Evolutionary conservation across 2,797 vertebrate species (phyloP).

Genomic region (Poliocrania exsul): DNA sequence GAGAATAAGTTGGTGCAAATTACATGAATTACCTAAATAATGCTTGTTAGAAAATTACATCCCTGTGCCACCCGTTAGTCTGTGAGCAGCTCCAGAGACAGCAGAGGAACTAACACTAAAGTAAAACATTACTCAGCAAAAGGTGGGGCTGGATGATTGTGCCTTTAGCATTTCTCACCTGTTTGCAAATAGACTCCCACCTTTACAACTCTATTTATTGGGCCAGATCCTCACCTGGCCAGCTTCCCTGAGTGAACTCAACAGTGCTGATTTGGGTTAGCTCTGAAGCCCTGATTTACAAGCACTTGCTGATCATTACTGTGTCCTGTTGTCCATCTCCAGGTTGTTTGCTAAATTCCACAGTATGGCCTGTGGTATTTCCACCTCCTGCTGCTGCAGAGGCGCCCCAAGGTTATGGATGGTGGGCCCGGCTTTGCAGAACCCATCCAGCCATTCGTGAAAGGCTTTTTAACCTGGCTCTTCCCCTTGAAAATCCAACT

Average conservation of each 20-base stretch:
- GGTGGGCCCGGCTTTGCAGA: background rate
- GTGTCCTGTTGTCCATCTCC: background rate
- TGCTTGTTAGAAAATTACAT: background rate
- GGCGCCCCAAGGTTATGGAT: background rate
- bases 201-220: background rate
- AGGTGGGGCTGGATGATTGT: background rate
- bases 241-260: background rate
- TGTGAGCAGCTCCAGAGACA: background rate
- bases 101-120: background rate
- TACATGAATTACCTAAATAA: constrained; percentile 18
- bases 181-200: background rate
- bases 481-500: background rate
- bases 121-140: constrained; percentile 7
- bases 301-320: background rate
- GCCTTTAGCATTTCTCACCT: background rate
- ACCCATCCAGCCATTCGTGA: background rate
- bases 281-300: background rate
- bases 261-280: background rate
- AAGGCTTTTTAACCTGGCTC: background rate
- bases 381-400: background rate
- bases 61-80: background rate
- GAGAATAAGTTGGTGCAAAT: constrained; percentile 19
- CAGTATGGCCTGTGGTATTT: background rate
- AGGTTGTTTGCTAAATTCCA: background rate
- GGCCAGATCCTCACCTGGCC: background rate